A percentile compares a stretch with the other conserved stretches of the same genome.
Conservation (phyloP, 2,888 invertebrate species). For the Spodoptera exigua region DNA sequence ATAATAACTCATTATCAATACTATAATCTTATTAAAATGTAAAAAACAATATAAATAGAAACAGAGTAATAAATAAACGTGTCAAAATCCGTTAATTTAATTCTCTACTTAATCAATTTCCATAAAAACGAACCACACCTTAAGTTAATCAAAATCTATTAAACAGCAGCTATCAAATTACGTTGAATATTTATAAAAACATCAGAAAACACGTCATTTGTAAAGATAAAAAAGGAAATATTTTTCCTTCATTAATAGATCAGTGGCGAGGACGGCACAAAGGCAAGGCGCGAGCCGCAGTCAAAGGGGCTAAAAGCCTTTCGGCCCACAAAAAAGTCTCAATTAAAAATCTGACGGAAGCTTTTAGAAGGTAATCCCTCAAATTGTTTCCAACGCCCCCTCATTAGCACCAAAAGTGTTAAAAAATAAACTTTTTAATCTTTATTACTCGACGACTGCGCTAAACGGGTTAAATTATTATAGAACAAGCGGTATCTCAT, state of each 20-base stretch:
- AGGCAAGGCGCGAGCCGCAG: constrained; percentile 70
- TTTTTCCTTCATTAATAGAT: constrained; percentile 87
- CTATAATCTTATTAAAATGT: not conserved
- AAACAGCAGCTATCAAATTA: constrained; percentile 59
- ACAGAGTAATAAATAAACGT: constrained; percentile 1
- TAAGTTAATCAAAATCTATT: constrained; percentile 51
- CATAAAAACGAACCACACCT: constrained; percentile 36
- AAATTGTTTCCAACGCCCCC: constrained; percentile 89
- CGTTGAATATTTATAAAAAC: constrained; percentile 57
- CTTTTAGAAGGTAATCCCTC: constrained; percentile 90
- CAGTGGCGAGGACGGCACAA: constrained; percentile 80
- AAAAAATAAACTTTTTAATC: constrained; percentile 90
- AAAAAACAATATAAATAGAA: not conserved
- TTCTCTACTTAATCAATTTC: constrained; percentile 42
- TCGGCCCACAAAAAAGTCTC: constrained; percentile 88
- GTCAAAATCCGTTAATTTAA: constrained; percentile 27
- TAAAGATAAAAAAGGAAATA: constrained; percentile 67
- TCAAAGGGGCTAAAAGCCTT: constrained; percentile 88
- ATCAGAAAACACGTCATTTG: constrained; percentile 53
- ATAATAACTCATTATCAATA: not conserved
- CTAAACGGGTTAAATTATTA: constrained; percentile 89
- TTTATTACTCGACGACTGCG: constrained; percentile 87
- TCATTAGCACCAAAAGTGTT: constrained; percentile 89
- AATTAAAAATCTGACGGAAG: constrained; percentile 89
- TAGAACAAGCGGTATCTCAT: constrained; percentile 82